Percentiles rank a stretch among this genome's conserved stretches.
Evolutionary conservation across 2,888 invertebrate species (phyloP).

Genomic region (Drosophila putrida): DNA sequence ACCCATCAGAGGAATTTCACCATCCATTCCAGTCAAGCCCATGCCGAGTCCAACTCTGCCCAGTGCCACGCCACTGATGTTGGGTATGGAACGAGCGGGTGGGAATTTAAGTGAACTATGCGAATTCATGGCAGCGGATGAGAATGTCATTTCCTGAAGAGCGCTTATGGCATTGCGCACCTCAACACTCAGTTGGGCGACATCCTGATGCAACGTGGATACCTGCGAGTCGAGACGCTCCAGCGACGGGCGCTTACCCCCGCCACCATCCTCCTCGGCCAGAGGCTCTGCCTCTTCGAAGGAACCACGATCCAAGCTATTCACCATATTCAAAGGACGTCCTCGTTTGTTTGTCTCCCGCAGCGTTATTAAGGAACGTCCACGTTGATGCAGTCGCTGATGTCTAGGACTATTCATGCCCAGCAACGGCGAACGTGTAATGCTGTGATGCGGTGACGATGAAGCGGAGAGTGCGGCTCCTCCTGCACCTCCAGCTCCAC

Average conservation of each 20-base stretch:
- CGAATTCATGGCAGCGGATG: constrained; percentile 87
- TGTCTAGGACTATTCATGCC: constrained; percentile 81
- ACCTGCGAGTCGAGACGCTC: constrained; percentile 94
- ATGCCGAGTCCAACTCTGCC: constrained; percentile 41
- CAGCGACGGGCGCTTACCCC: constrained; percentile 85
- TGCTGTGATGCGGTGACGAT: constrained; percentile 85
- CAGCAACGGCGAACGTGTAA: constrained; percentile 80
- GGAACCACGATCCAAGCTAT: constrained; percentile 85
- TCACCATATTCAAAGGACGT: constrained; percentile 87
- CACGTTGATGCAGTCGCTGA: constrained; percentile 85
- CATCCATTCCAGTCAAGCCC: constrained; percentile 74
- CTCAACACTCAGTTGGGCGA: constrained; percentile 94
- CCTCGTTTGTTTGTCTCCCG: constrained; percentile 90
- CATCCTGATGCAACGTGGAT: constrained; percentile 93
- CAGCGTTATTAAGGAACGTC: constrained; percentile 86
- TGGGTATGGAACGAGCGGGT: constrained; percentile 94
- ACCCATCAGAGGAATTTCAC: constrained; percentile 41
- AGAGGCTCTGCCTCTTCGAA: constrained; percentile 63
- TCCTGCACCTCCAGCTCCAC: constrained; percentile 85
- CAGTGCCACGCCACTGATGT: constrained; percentile 87
- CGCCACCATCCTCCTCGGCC: constrained; percentile 45
- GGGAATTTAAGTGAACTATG: constrained; percentile 87
- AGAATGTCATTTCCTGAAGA: constrained; percentile 91
- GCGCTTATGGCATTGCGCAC: constrained; percentile 94
- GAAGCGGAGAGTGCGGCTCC: constrained; percentile 87